phyloP scores from a whole-genome alignment of 1,140 invertebrate species.

The Eumeta japonica region DNA sequence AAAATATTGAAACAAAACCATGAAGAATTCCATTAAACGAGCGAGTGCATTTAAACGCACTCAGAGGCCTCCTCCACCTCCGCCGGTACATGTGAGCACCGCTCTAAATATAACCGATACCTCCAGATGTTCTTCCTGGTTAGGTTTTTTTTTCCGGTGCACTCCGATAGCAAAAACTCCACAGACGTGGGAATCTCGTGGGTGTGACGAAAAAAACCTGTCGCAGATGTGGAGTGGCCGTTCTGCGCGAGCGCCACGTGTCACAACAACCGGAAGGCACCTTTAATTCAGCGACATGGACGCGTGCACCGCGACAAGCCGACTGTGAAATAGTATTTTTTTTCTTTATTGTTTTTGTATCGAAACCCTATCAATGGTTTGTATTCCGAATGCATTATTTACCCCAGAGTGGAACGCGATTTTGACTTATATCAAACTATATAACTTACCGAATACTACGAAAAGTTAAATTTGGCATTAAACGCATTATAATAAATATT shows the following conservation, averaged over 20 bases:
- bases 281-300: slow-evolving; percentile 25
- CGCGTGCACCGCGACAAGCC: slow-evolving; percentile 41
- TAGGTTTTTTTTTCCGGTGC: neutral
- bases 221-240: neutral
- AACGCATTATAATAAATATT: neutral
- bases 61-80: no score
- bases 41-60: no score
- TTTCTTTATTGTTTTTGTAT: slow-evolving; percentile 14
- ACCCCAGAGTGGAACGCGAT: neutral
- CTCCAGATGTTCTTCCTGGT: slow-evolving; percentile 1
- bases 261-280: slow-evolving; percentile 38
- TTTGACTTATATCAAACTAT: neutral
- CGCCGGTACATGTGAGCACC: no score
- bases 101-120: neutral
- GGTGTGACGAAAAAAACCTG: neutral
- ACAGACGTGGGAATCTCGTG: neutral
- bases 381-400: neutral
- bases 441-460: neutral
- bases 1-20: no score
- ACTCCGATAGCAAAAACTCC: neutral
- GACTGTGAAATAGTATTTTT: slow-evolving; percentile 50
- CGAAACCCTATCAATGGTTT: neutral
- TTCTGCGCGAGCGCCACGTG: slow-evolving; percentile 21
- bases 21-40: no score
- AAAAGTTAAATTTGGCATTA: no score